phyloP scores from a whole-genome alignment of 2,797 vertebrate species.

The Graptemys geographica region DNA sequence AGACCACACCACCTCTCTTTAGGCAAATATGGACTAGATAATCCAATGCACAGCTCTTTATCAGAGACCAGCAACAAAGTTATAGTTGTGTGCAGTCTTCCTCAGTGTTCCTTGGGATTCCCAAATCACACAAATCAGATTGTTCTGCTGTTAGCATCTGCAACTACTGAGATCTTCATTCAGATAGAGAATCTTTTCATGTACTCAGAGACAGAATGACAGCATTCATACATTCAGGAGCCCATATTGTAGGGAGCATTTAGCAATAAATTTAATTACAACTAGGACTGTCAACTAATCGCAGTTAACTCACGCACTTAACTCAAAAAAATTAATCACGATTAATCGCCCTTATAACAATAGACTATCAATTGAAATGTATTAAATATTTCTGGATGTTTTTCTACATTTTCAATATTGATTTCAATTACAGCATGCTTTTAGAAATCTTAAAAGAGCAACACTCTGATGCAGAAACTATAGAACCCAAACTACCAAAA shows the following conservation, averaged over 20 bases:
- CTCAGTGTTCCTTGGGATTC: not conserved
- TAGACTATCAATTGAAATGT: too few relatives aligned
- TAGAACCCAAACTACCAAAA: too few relatives aligned
- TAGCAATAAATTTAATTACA: conserved; percentile 9
- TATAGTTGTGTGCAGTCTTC: not conserved
- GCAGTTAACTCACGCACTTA: too few relatives aligned
- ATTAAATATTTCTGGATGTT: too few relatives aligned
- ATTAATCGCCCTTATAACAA: too few relatives aligned
- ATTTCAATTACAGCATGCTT: too few relatives aligned
- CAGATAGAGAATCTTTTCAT: not conserved
- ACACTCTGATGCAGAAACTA: too few relatives aligned
- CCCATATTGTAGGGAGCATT: not conserved
- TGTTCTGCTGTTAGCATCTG: conserved; percentile 22
- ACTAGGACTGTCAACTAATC: too few relatives aligned
- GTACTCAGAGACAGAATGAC: not conserved
- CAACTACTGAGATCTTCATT: not conserved
- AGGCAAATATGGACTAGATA: conserved; percentile 34
- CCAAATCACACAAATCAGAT: not conserved
- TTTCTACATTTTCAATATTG: too few relatives aligned
- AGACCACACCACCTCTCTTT: conserved; percentile 47
- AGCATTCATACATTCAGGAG: not conserved
- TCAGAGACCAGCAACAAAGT: conserved; percentile 6
- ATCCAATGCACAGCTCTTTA: not conserved
- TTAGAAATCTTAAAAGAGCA: too few relatives aligned
- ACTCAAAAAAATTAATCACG: too few relatives aligned